These are phyloP conservation scores for Drosophila mimica DNA, from an alignment of 2,888 invertebrate genomes.

Conservation along the genomic window DNA sequence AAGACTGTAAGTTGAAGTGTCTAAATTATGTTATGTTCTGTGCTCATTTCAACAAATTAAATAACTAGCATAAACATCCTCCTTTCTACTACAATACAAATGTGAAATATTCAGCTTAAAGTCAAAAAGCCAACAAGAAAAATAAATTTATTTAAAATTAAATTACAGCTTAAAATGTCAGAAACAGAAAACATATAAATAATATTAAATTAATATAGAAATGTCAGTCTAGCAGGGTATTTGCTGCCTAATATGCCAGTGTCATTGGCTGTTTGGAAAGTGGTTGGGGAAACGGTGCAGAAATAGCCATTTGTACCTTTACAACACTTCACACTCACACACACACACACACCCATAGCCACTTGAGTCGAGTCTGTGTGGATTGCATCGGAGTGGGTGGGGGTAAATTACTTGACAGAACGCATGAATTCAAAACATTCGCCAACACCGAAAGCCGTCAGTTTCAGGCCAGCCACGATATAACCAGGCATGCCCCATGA, in stretches of 20 bases:
- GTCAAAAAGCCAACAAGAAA: not conserved
- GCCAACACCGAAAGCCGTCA: slow-evolving; percentile 63
- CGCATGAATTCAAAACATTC: slow-evolving; percentile 73
- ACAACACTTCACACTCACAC: slow-evolving; percentile 32
- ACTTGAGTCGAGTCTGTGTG: slow-evolving; percentile 51
- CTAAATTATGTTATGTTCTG: too few relatives aligned
- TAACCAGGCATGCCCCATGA: slow-evolving; percentile 45
- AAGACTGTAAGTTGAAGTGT: not conserved
- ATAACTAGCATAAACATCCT: not conserved
- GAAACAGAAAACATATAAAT: not conserved
- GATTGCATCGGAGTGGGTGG: slow-evolving; percentile 36
- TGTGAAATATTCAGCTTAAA: not conserved
- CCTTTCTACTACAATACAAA: not conserved
- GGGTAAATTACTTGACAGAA: slow-evolving; percentile 71
- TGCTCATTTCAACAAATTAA: not conserved
- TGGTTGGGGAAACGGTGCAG: slow-evolving; percentile 12
- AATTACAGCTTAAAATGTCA: not conserved
- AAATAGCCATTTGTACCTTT: slow-evolving; percentile 31
- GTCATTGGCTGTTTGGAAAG: slow-evolving; percentile 20
- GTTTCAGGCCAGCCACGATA: slow-evolving; percentile 47
- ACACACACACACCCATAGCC: slow-evolving; percentile 27
- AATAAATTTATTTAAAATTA: not conserved
- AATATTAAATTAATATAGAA: too few relatives aligned
- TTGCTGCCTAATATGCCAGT: slow-evolving; percentile 16
- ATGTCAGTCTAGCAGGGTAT: not conserved